Percentiles rank a stretch among this genome's conserved stretches.
Conservation (phyloP, 2,797 vertebrate genomes). For the Apogon talboti region DNA sequence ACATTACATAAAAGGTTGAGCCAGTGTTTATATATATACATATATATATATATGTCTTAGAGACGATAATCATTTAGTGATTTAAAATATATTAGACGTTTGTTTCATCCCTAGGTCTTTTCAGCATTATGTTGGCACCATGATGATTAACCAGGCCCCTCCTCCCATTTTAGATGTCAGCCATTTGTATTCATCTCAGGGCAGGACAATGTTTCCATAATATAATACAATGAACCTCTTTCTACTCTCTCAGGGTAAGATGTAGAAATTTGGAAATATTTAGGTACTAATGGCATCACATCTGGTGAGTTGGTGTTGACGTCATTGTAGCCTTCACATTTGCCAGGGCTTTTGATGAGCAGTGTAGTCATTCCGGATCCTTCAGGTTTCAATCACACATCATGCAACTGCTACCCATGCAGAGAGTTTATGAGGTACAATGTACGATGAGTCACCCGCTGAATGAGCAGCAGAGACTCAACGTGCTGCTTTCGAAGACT, state of each 20-base stretch:
- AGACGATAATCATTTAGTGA: slow-evolving; percentile 1
- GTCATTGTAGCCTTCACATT: slow-evolving; percentile 30
- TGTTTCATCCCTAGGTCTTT: slow-evolving; percentile 8
- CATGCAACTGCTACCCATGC: slow-evolving; percentile 45
- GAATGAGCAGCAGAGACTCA: slow-evolving; percentile 28
- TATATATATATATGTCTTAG: no score
- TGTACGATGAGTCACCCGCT: slow-evolving; percentile 61
- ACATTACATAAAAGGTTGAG: slow-evolving; percentile 18
- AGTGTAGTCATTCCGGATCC: slow-evolving; percentile 51
- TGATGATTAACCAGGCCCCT: slow-evolving; percentile 12
- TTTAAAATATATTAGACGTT: background rate
- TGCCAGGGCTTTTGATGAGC: slow-evolving; percentile 40
- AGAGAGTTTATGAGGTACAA: slow-evolving; percentile 61
- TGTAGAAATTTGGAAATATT: slow-evolving; percentile 37
- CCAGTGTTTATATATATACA: slow-evolving; percentile 9
- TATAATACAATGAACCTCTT: slow-evolving; percentile 42
- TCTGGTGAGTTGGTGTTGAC: slow-evolving; percentile 36
- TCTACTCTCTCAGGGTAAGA: background rate
- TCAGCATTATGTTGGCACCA: background rate
- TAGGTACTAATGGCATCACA: slow-evolving; percentile 32
- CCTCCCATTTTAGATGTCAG: slow-evolving; percentile 23
- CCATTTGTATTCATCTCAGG: slow-evolving; percentile 7
- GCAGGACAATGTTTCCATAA: slow-evolving; percentile 34
- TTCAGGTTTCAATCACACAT: slow-evolving; percentile 45
- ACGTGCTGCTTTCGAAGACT: slow-evolving; percentile 27